Evolutionary conservation across 37 sponge, comb jelly and placozoan species (phyloP).

Genomic region (Aphrocallistes beatrix): DNA sequence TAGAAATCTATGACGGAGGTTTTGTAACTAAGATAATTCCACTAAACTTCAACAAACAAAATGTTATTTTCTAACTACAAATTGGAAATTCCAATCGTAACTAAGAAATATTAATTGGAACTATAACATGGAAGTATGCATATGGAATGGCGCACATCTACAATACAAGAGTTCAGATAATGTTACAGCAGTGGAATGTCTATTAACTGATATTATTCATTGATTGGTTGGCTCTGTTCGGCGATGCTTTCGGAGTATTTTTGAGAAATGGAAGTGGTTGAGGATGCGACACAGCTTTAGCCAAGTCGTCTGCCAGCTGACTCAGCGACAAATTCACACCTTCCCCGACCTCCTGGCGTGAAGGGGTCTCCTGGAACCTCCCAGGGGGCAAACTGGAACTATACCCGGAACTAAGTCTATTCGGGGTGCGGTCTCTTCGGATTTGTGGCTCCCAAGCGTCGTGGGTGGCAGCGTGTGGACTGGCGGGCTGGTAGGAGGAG

Average conservation of each 20-base stretch:
- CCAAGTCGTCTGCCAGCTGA: not conserved
- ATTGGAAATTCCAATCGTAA: too few species aligned
- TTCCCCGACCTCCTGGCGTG: not conserved
- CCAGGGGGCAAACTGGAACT: not conserved
- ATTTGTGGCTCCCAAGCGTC: not conserved
- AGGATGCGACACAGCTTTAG: not conserved
- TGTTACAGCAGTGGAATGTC: too few species aligned
- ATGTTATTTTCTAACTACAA: too few species aligned
- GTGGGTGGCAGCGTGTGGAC: not conserved
- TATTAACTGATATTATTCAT: too few species aligned
- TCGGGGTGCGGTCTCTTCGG: not conserved
- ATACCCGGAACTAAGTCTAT: not conserved
- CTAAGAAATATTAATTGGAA: too few species aligned
- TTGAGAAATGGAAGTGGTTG: not conserved
- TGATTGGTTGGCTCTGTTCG: not conserved
- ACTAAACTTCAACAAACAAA: too few species aligned
- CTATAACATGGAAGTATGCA: too few species aligned
- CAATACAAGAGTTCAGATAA: too few species aligned
- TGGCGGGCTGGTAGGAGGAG: not conserved
- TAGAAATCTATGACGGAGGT: too few species aligned
- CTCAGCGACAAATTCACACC: not conserved
- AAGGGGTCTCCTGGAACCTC: not conserved
- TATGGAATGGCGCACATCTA: too few species aligned
- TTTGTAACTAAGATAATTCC: too few species aligned
- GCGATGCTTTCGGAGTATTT: not conserved